Conservation (phyloP, 2,113 vertebrate genomes). For the Caranx ignobilis region DNA sequence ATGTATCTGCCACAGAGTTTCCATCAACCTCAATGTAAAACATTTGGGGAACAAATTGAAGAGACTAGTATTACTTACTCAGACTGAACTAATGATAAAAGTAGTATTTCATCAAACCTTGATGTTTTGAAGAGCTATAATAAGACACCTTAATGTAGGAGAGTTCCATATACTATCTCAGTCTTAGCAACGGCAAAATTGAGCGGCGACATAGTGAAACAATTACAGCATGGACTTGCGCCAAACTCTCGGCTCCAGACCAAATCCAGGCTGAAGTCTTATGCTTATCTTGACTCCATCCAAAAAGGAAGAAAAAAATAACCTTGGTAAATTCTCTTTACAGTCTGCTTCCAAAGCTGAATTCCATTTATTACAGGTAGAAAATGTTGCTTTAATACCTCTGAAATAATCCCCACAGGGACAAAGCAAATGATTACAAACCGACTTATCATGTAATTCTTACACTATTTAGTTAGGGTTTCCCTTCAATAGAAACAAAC, state of each 20-base stretch:
- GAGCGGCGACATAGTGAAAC: slow-evolving; percentile 68
- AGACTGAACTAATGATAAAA: slow-evolving; percentile 50
- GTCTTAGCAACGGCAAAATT: slow-evolving; percentile 31
- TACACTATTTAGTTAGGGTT: slow-evolving; percentile 33
- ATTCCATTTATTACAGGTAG: slow-evolving; percentile 38
- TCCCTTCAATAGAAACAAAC: slow-evolving; percentile 33
- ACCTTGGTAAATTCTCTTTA: slow-evolving; percentile 18
- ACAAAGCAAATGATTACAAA: slow-evolving; percentile 28
- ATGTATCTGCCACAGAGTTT: slow-evolving; percentile 39
- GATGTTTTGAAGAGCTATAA: slow-evolving; percentile 40
- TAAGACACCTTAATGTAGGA: slow-evolving; percentile 31
- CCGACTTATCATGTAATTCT: slow-evolving; percentile 14
- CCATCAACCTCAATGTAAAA: slow-evolving; percentile 60
- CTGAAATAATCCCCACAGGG: slow-evolving; percentile 29
- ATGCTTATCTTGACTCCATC: slow-evolving; percentile 53
- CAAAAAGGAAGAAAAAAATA: slow-evolving; percentile 20
- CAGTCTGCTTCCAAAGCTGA: slow-evolving; percentile 37
- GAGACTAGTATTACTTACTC: slow-evolving; percentile 47
- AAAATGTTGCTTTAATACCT: slow-evolving; percentile 29
- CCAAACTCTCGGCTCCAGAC: slow-evolving; percentile 66
- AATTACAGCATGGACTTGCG: slow-evolving; percentile 61
- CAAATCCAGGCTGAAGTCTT: slow-evolving; percentile 54
- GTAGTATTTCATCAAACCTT: slow-evolving; percentile 44
- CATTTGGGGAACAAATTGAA: slow-evolving; percentile 56
- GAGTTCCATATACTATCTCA: slow-evolving; percentile 26